Evolutionary conservation across 2,888 invertebrate species (phyloP), one percentile per base, ranked within the genome.

Genomic region (Meiosimyza platycephala): DNA sequence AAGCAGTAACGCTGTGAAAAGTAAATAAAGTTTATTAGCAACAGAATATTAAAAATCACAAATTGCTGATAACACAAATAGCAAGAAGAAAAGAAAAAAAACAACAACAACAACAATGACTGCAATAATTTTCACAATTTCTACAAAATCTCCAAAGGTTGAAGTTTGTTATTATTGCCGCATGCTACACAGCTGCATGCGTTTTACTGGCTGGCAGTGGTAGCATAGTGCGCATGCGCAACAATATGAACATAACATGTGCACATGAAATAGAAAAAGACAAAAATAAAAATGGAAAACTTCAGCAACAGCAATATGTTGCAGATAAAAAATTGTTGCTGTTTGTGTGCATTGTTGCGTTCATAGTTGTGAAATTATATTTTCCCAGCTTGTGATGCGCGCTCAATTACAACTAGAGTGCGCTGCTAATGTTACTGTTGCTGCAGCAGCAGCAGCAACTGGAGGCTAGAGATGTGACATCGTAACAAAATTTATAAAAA

Each of bases 41-140:
- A 57, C 51, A 74, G 67, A 65, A 75, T 78, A 75, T 72, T 76
- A 76, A 75, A 78, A 76, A 71, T 77, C 75, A 72, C 77, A 75
- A 77, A 76, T 76, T 74, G 75, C 74, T 77, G 78, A 77, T 78
- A 78, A 78, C 74, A 74, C 74, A 72, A 47, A 57, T 64, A 72
- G 73, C 52, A n/a, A n/a, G n/a, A n/a, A n/a, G 47, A 50, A 51
- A 16, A 12, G 13, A 15, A 9, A 47, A 7, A 16, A 47, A 48
- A 48, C 64, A 64, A 48, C 64, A 40, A 40, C 40, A 40, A 40
- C 6, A 40, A 40, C 7, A 6, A 40, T 40, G 13, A 15, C 65
- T 13, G 15, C 48, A 54, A 51, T 51, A 28, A 63, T 63, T 63
- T 63, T 63, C 63, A 63, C 48, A 63, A 63, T 63, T 48, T 63